phyloP scores from a whole-genome alignment of 2,888 invertebrate genomes.

The Strigamia crassipes region DNA sequence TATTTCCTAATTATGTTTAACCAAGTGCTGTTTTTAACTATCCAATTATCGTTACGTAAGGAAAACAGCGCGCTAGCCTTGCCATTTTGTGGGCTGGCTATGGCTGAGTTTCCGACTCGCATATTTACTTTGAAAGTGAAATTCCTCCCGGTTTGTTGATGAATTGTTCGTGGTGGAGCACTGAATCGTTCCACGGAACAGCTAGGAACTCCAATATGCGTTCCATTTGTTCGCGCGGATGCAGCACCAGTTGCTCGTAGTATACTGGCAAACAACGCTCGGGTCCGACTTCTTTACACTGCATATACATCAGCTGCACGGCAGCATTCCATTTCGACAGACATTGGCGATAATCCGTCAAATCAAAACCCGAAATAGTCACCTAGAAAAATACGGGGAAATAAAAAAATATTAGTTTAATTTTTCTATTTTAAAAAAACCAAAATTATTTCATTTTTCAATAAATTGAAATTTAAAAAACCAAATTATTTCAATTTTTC shows the following conservation, averaged over 20 bases:
- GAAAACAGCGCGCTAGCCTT: too few species aligned
- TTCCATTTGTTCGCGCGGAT: conserved; percentile 86
- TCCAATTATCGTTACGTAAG: too few species aligned
- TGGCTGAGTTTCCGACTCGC: too few species aligned
- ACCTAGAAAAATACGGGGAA: too few species aligned
- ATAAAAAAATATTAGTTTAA: too few species aligned
- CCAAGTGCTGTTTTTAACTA: too few species aligned
- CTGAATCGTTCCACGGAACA: conserved; percentile 92
- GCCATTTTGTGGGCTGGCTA: too few species aligned
- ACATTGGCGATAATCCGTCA: conserved; percentile 91
- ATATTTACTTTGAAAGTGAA: conserved; percentile 85
- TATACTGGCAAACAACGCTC: conserved; percentile 82
- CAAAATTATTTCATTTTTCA: too few species aligned
- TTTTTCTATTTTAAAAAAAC: too few species aligned
- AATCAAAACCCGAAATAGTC: conserved; percentile 90
- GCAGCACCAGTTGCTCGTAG: conserved; percentile 95
- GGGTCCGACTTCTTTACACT: conserved; percentile 76
- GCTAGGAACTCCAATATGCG: conserved; percentile 85
- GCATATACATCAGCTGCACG: conserved; percentile 90
- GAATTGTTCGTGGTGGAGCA: conserved; percentile 95
- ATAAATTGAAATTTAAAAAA: neutral
- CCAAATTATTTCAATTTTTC: neutral
- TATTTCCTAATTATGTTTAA: too few species aligned
- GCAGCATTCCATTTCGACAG: conserved; percentile 96
- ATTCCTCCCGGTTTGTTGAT: conserved; percentile 95